phyloP scores from a whole-genome alignment of 2,113 vertebrate species.

The Nothoprocta pentlandii region DNA sequence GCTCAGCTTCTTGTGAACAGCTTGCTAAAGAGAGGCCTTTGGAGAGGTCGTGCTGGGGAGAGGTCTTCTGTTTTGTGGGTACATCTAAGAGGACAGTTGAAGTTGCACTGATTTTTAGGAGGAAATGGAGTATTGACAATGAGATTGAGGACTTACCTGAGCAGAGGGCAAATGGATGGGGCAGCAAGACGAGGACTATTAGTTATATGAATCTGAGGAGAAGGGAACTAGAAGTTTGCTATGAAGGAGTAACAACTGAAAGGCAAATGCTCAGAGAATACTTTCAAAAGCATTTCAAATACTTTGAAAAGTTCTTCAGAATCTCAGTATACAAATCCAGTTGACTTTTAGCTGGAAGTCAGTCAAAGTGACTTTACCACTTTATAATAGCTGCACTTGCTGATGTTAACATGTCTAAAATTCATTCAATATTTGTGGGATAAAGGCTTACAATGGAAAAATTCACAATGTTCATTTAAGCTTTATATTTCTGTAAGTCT shows the following conservation, averaged over 20 bases:
- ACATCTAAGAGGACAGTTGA: neutral
- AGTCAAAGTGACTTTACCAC: conserved; percentile 11
- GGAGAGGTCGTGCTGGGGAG: neutral
- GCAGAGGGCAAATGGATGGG: neutral
- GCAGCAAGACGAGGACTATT: neutral
- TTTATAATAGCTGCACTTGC: neutral
- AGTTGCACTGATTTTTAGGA: neutral
- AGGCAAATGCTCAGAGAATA: neutral
- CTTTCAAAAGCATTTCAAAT: neutral
- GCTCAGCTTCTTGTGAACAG: neutral
- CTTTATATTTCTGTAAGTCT: conserved; percentile 57
- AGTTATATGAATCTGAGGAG: neutral
- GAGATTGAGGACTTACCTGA: conserved; percentile 13
- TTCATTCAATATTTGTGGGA: neutral
- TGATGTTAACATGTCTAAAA: neutral
- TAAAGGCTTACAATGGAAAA: conserved; percentile 41
- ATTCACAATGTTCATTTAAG: conserved; percentile 31
- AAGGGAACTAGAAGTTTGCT: neutral
- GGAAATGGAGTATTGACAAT: conserved; percentile 12
- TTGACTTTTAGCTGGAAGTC: conserved; percentile 25
- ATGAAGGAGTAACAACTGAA: neutral
- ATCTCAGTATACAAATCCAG: neutral
- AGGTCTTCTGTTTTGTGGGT: neutral
- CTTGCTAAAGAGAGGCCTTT: neutral
- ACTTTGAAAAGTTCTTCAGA: conserved; percentile 11